phyloP scores from a whole-genome alignment of 1,140 invertebrate species.

The Zophobas atratus region DNA sequence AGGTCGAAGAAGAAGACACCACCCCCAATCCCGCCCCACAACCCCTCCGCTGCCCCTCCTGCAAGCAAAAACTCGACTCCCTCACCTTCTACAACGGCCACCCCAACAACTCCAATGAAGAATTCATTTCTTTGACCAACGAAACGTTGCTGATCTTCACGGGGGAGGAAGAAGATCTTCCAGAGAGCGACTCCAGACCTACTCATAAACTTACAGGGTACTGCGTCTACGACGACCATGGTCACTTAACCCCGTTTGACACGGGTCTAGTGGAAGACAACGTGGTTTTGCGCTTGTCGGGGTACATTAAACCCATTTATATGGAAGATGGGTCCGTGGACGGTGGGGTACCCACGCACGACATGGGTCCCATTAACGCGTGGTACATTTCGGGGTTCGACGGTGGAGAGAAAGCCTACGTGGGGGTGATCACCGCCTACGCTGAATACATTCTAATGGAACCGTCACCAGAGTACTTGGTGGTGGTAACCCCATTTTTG shows the following conservation, averaged over 20 bases:
- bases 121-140: conserved; percentile 84
- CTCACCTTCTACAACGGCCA: conserved; percentile 81
- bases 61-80: conserved; percentile 77
- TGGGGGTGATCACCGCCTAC: conserved; percentile 85
- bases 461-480: conserved; percentile 80
- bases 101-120: conserved; percentile 81
- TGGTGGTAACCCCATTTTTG: conserved; percentile 74
- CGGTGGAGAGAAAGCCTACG: conserved; percentile 82
- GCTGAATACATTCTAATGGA: conserved; percentile 88
- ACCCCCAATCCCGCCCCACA: not conserved
- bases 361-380: conserved; percentile 89
- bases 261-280: conserved; percentile 86
- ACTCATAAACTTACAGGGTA: conserved; percentile 74
- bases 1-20: not conserved
- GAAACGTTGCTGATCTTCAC: conserved; percentile 81
- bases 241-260: conserved; percentile 88
- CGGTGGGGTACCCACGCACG: conserved; percentile 81
- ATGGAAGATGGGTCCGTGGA: conserved; percentile 81
- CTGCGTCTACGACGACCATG: conserved; percentile 86
- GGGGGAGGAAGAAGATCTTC: conserved; percentile 72
- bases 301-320: conserved; percentile 87
- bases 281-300: conserved; percentile 80
- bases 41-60: conserved; percentile 62
- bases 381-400: conserved; percentile 89
- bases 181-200: conserved; percentile 75